A percentile compares a stretch with the other conserved stretches of the same genome.
Conservation (phyloP, 1,140 invertebrate species). For the Zaprionus tsacasi region DNA sequence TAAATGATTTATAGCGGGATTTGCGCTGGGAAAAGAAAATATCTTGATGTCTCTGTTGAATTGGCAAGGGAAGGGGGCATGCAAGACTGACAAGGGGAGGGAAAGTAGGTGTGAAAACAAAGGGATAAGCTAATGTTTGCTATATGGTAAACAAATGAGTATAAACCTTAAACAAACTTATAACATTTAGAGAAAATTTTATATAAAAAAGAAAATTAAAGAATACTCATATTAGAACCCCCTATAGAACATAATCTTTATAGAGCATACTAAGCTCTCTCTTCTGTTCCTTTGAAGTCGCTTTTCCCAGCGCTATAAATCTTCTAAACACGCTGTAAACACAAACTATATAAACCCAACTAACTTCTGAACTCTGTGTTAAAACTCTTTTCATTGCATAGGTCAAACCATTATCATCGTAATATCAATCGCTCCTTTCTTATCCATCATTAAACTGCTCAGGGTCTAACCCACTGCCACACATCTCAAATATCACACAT, state of each 20-base stretch:
- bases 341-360: neutral
- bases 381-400: constrained; percentile 4
- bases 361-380: neutral
- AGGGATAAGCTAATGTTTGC: neutral
- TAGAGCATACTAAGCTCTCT: too few species aligned
- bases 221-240: too few species aligned
- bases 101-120: neutral
- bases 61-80: neutral
- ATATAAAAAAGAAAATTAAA: too few species aligned
- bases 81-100: too few species aligned
- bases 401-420: neutral
- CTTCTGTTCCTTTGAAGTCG: too few species aligned
- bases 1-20: constrained; percentile 60
- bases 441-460: neutral
- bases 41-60: constrained; percentile 47
- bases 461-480: constrained; percentile 37
- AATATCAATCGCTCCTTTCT: neutral
- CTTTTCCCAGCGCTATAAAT: neutral
- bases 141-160: neutral
- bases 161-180: too few species aligned
- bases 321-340: neutral
- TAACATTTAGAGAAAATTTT: too few species aligned
- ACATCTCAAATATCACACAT: constrained; percentile 27
- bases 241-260: too few species aligned
- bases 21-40: constrained; percentile 29